Base-by-base conservation (phyloP, 2,888 invertebrate genomes). In the Silvanus unidentatus region DNA sequence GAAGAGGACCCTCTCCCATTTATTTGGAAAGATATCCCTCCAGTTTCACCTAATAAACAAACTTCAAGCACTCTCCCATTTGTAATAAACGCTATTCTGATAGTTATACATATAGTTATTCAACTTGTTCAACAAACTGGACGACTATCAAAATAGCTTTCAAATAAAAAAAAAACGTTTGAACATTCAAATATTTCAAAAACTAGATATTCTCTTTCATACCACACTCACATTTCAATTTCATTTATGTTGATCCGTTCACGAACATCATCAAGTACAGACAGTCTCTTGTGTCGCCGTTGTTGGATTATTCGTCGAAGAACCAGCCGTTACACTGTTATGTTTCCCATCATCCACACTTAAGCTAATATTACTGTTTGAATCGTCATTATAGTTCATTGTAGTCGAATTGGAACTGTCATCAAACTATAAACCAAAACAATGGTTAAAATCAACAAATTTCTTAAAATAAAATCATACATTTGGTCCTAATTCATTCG, bases 331-430 rank as follows among this genome's bases (percentile, higher is more conserved):
- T 22, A 22, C 22, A 8, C 22, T 8, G 8, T 8, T 22, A 8
- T 22, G 22, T 22, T 22, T 22, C 8, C 22, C 22, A 22, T 8
- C 22, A 32, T 37, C 37, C 15, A n/a, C 4, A 37, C 55, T 58
- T 5, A 68, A 54, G 52, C 71, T 69, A 42, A 68, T 54, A 49
- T 65, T 71, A 51, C 70, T 70, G 56, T 72, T 73, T 4, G 75
- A 75, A 59, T 75, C 75, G 40, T 74, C 74, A 45, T 70, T 70
- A 53, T 68, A 66, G 47, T 65, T 68, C 27, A 71, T 53, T 8
- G 47, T 57, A 8, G 61, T 54, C 4, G 73, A 73, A 50, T 71
- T 73, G n/a, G 73, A 73, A 49, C 70, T 70, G 32, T 74, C 74
- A 53, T 73, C 73, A 50, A 65, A 72, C 73, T 74, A 49, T 37